Percentiles rank a stretch among this genome's conserved stretches.
phyloP scores from a whole-genome alignment of 2,113 vertebrate species.

The Perognathus longimembris region DNA sequence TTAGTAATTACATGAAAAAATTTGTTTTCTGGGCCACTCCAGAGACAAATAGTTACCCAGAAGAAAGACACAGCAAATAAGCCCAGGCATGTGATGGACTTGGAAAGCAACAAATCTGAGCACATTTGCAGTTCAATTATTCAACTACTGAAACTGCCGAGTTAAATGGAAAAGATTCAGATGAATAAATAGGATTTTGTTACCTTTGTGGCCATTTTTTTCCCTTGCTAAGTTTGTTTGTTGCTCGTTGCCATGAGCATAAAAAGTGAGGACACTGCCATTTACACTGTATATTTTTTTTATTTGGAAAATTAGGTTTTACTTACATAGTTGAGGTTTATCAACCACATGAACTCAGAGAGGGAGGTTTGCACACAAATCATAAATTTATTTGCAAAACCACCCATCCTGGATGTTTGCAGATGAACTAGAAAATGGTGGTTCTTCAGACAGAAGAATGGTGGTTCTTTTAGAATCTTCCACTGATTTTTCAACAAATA shows the following conservation, averaged over 20 bases:
- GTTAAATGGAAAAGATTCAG: conserved; percentile 64
- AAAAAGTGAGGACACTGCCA: conserved; percentile 55
- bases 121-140: conserved; percentile 71
- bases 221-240: conserved; percentile 67
- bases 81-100: conserved; percentile 58
- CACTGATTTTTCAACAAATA: conserved; percentile 41
- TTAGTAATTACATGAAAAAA: conserved; percentile 66
- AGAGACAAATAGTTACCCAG: conserved; percentile 73
- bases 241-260: conserved; percentile 65
- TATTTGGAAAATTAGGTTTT: conserved; percentile 68
- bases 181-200: conserved; percentile 63
- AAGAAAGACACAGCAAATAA: conserved; percentile 67
- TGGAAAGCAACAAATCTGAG: conserved; percentile 72
- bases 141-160: conserved; percentile 62
- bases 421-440: conserved; percentile 54
- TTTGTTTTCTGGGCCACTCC: conserved; percentile 69
- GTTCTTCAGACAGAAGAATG: conserved; percentile 46
- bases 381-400: conserved; percentile 68
- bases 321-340: conserved; percentile 63
- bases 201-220: conserved; percentile 42
- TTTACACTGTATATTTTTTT: conserved; percentile 56
- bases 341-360: conserved; percentile 51
- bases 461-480: conserved; percentile 62
- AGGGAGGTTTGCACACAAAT: conserved; percentile 58
- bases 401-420: conserved; percentile 69